These are phyloP conservation scores for Brenthis hecate DNA, from an alignment of 2,888 invertebrate genomes.

Conservation along the genomic window DNA sequence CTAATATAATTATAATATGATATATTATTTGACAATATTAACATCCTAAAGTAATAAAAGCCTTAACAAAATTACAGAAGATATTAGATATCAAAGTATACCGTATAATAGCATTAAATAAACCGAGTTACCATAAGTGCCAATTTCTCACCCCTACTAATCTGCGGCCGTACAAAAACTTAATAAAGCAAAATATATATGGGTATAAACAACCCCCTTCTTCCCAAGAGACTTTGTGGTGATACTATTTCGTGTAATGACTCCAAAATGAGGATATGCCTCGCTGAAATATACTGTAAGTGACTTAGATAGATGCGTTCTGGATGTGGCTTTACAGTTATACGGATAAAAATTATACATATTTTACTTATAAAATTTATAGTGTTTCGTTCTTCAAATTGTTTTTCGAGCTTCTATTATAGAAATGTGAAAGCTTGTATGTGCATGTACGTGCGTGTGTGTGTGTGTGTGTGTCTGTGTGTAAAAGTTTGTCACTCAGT, in stretches of 20 bases:
- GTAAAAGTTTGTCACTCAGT: too few relatives aligned
- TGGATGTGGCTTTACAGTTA: slow-evolving; percentile 25
- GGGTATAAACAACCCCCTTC: slow-evolving; percentile 75
- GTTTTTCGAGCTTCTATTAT: too few relatives aligned
- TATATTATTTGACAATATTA: slow-evolving; percentile 22
- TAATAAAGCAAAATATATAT: slow-evolving; percentile 77
- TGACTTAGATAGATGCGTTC: slow-evolving; percentile 21
- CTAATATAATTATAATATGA: background rate
- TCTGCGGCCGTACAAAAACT: slow-evolving; percentile 76
- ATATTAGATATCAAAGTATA: slow-evolving; percentile 27
- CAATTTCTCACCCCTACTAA: slow-evolving; percentile 61
- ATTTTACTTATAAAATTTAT: too few relatives aligned
- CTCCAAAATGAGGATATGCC: slow-evolving; percentile 79
- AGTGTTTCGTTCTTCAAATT: too few relatives aligned
- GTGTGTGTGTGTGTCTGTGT: too few relatives aligned
- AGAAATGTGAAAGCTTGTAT: too few relatives aligned
- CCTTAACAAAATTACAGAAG: slow-evolving; percentile 29
- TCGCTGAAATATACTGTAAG: slow-evolving; percentile 63
- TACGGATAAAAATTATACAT: too few relatives aligned
- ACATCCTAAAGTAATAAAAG: slow-evolving; percentile 23
- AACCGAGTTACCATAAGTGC: slow-evolving; percentile 52
- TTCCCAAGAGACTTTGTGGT: slow-evolving; percentile 75
- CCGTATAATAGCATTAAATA: slow-evolving; percentile 29
- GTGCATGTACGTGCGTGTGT: too few relatives aligned
- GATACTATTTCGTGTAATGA: slow-evolving; percentile 82